Evolutionary conservation across 23 tunicate genomes (phyloP), one percentile per base, ranked within the genome.

Genomic region (Ascidia mentula): DNA sequence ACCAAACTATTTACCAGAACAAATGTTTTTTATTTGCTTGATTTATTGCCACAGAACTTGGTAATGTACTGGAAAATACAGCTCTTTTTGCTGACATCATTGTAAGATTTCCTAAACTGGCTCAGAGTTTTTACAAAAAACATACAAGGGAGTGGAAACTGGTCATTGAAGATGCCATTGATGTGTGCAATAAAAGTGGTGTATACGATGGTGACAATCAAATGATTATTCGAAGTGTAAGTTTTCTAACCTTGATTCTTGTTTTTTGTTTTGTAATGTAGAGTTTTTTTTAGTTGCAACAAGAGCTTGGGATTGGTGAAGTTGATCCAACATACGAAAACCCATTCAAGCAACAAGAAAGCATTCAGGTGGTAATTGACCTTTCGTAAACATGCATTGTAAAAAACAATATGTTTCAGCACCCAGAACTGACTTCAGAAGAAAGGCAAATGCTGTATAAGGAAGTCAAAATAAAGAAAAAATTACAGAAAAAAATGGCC

Each of bases 51-150:
- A 32, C 80, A 88, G 94, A 71, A 0, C 46, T 87, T 18, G 88
- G 93, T 28, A 71, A 82, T 40, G 83, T 93, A 0, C 74, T 93
- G 70, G 98, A 93, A 74, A 93, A 88, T 79, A 93, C 98, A 4
- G 93, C 98, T 9, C 69, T 93, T 22, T 93, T 93, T 72, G 77
- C 98, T 46, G 98, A 93, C 72, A 35, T 93, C 20, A 76, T 93
- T 80, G 90, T 93, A 6, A 80, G 98, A 15, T 93, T 93, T 71
- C 98, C 98, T 22, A 40, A 79, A 36, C 78, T 85, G 31, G 46
- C 84, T 34, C 89, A 78, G 20, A 45, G 40, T 31, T 77, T 89
- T 36, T 80, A 77, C 37, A 40, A 84, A 70, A 72, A 80, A 75
- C 80, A 88, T n/a, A 40, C 38, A 37, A 83, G 73, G 38, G 24